Evolutionary conservation across 2,797 vertebrate genomes (phyloP).

Genomic region (Mormyrus hasselquistii): DNA sequence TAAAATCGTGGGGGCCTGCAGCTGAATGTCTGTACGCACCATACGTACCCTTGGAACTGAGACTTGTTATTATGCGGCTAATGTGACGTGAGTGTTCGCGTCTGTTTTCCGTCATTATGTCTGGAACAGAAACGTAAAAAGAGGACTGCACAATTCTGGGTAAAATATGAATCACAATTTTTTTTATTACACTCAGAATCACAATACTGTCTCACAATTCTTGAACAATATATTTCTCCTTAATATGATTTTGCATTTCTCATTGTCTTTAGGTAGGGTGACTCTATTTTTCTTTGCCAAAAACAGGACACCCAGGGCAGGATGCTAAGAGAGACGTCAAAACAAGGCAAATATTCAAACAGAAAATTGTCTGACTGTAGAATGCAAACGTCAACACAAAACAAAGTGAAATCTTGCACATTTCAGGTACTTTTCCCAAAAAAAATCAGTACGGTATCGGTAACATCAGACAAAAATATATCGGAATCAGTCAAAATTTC

Average conservation of each 20-base stretch:
- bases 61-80: not conserved
- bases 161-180: not conserved
- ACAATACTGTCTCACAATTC: not conserved
- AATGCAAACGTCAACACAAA: not conserved
- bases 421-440: not conserved
- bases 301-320: not conserved
- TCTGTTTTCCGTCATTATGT: not conserved
- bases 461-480: not conserved
- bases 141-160: not conserved
- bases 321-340: not conserved
- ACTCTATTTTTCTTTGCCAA: not conserved
- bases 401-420: not conserved
- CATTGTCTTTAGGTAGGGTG: not conserved
- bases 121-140: not conserved
- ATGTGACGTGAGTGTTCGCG: not conserved
- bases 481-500: not conserved
- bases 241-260: not conserved
- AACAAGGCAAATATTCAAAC: not conserved
- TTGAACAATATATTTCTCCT: not conserved
- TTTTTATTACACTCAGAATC: not conserved
- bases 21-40: not conserved
- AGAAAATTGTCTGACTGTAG: not conserved
- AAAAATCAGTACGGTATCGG: not conserved
- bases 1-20: not conserved
- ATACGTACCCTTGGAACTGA: not conserved